These are phyloP conservation scores for Regulus satrapa DNA, from an alignment of 2,113 vertebrate species.

Conservation along the genomic window DNA sequence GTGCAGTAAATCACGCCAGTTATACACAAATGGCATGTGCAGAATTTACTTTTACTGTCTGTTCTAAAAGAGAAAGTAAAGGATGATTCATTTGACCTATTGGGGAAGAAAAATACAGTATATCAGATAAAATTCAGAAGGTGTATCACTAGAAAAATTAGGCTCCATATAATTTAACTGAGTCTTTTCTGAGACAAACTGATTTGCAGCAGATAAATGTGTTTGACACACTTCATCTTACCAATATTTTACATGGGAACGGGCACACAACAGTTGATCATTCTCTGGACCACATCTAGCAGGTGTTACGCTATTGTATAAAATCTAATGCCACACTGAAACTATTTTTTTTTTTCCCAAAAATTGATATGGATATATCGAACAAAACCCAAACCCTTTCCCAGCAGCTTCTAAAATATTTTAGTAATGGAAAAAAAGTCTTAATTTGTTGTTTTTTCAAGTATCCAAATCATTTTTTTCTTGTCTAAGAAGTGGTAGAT, in stretches of 20 bases:
- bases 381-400: not conserved
- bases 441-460: not conserved
- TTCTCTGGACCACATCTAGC: not conserved
- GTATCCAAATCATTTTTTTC: not conserved
- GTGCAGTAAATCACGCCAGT: slow-evolving; percentile 79
- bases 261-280: not conserved
- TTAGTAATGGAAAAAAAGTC: not conserved
- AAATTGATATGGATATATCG: not conserved
- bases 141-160: slow-evolving; percentile 60
- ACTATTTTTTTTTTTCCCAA: not conserved
- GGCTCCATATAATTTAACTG: slow-evolving; percentile 67
- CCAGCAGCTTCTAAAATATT: not conserved
- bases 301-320: not conserved
- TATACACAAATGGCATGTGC: slow-evolving; percentile 58
- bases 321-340: slow-evolving; percentile 12
- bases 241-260: slow-evolving; percentile 20
- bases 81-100: slow-evolving; percentile 62
- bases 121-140: slow-evolving; percentile 65
- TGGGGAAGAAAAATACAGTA: slow-evolving; percentile 46
- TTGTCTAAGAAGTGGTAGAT: not conserved
- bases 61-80: slow-evolving; percentile 30
- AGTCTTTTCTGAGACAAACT: slow-evolving; percentile 57
- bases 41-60: slow-evolving; percentile 67
- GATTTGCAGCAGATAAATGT: slow-evolving; percentile 53
- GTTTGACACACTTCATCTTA: slow-evolving; percentile 45